These are phyloP conservation scores for Gulo gulo DNA, from an alignment of 2,113 vertebrate genomes.

Conservation along the genomic window DNA sequence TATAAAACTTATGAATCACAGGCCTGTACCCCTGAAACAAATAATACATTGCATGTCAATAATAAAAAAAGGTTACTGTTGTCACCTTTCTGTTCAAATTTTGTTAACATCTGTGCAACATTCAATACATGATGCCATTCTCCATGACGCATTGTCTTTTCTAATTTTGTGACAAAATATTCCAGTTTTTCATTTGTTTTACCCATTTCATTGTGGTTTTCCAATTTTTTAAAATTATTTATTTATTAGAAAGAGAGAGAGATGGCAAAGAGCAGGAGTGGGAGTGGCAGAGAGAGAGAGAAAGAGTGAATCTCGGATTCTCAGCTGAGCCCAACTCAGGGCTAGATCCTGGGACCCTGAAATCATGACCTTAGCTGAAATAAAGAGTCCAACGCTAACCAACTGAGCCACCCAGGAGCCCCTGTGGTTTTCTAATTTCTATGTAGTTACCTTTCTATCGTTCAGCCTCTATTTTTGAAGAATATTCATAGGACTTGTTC, in stretches of 20 bases:
- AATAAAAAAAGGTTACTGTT: neutral
- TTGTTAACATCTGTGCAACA: neutral
- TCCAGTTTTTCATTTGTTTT: neutral
- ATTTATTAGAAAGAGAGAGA: neutral
- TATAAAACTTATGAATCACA: no score
- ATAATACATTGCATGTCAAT: no score
- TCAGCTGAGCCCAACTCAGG: neutral
- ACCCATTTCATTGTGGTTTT: neutral
- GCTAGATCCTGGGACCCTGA: neutral
- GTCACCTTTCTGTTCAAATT: neutral
- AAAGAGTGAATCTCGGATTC: neutral
- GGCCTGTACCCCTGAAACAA: no score
- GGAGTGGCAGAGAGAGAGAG: neutral
- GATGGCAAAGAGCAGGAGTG: neutral
- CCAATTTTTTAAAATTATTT: neutral
- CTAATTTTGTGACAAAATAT: neutral
- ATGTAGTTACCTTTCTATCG: neutral
- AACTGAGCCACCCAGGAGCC: neutral
- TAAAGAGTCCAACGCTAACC: neutral
- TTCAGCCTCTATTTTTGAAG: neutral
- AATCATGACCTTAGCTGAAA: neutral
- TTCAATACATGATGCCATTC: neutral
- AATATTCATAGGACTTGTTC: neutral
- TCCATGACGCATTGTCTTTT: neutral
- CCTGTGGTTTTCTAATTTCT: neutral